A percentile compares a stretch with the other conserved stretches of the same genome.
These are phyloP conservation scores for Neotoma lepida DNA, from an alignment of 2,113 vertebrate genomes.

Conservation along the genomic window DNA sequence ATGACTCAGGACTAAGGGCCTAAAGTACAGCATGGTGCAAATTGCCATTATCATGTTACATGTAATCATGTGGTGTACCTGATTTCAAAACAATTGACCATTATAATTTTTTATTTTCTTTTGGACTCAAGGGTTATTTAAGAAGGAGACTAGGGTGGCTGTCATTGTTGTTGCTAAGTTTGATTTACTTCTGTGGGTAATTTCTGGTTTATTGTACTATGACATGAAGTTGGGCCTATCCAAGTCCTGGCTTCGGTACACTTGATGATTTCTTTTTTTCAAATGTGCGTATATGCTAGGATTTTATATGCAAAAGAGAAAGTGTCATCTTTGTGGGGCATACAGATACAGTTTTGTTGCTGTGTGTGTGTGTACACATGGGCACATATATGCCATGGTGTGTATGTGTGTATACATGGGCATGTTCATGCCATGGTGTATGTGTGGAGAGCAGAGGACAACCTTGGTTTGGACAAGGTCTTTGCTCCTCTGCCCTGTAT, in stretches of 20 bases:
- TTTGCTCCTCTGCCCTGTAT: not conserved
- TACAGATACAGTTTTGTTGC: not conserved
- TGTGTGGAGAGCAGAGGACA: not conserved
- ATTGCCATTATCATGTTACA: not conserved
- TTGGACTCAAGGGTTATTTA: not conserved
- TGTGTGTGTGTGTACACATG: not conserved
- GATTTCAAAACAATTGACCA: not conserved
- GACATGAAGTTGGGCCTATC: not conserved
- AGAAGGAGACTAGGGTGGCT: not conserved
- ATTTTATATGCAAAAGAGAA: not conserved
- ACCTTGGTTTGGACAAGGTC: not conserved
- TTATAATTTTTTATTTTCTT: slow-evolving; percentile 21
- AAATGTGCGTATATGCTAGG: not conserved
- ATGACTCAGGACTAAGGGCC: not conserved
- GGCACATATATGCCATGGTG: no score
- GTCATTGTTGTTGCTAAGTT: not conserved
- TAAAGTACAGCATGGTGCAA: not conserved
- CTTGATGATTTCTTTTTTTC: not conserved
- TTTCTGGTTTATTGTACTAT: not conserved
- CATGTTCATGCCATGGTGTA: not conserved
- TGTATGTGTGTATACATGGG: not conserved
- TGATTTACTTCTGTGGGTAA: not conserved
- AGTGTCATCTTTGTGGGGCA: not conserved
- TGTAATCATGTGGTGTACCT: not conserved
- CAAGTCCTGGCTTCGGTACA: not conserved